These are phyloP conservation scores for Clupea harengus DNA, from an alignment of 2,113 vertebrate species.

Conservation along the genomic window DNA sequence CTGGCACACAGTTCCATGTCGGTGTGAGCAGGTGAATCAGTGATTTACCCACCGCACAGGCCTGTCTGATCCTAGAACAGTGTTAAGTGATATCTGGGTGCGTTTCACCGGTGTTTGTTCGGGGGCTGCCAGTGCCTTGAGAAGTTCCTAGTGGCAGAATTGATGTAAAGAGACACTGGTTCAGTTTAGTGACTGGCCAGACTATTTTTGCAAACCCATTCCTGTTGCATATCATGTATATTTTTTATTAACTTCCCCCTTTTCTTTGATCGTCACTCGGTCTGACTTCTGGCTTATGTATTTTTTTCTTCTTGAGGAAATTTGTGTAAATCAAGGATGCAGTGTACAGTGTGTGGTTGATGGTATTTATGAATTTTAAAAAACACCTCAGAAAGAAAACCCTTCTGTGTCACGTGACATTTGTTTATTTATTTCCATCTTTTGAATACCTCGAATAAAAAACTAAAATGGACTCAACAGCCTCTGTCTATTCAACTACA, in stretches of 20 bases:
- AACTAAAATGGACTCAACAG: background rate
- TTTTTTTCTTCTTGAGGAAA: background rate
- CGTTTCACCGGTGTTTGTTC: background rate
- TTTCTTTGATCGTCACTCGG: background rate
- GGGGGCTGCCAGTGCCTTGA: slow-evolving; percentile 14
- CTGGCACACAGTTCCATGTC: background rate
- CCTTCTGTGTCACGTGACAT: background rate
- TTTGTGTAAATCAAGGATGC: slow-evolving; percentile 7
- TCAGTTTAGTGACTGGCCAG: background rate
- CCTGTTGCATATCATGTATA: background rate
- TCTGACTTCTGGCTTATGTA: background rate
- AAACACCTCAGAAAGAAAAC: background rate
- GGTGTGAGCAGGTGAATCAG: background rate
- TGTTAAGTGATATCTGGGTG: background rate
- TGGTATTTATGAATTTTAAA: slow-evolving; percentile 8
- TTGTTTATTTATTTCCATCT: slow-evolving; percentile 12
- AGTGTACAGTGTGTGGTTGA: background rate
- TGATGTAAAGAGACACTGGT: slow-evolving; percentile 13
- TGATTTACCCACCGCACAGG: background rate
- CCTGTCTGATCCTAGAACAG: background rate
- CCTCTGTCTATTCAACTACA: background rate
- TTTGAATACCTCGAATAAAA: slow-evolving; percentile 10
- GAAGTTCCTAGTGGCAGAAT: background rate
- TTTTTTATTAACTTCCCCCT: background rate
- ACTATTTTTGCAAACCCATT: slow-evolving; percentile 4